Base-by-base conservation (phyloP, 2,113 vertebrate genomes). In the Campylorhamphus procurvoides region DNA sequence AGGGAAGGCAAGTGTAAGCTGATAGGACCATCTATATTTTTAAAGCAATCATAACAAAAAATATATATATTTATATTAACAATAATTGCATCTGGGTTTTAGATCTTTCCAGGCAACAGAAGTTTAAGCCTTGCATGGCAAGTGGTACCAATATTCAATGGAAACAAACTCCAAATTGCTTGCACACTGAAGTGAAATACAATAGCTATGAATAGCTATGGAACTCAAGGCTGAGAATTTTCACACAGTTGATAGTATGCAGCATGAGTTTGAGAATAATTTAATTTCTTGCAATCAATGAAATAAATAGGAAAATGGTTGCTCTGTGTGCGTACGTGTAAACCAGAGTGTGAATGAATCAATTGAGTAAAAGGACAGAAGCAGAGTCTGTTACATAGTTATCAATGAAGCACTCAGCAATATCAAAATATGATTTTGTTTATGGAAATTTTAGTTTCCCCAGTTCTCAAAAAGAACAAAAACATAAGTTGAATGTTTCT, bases 81-180 rank as follows among this genome's bases (percentile, higher is more conserved):
- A 89, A 27, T 64, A 75, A 77, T 92, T 95, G 42, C 16, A 40
- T 80, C 55, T 85, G 37, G 3, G 18, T 96, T 97, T 88, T 42
- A 96, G 85, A 22, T 75, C 56, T 97, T 73, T 88, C 60, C 71
- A 79, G 53, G 73, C 13, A 84, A 35, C 53, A 60, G 6, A 58
- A 14, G 2, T 64, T 94, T 56, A 94, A 94, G 58, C 49, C 73
- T 75, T 92, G 33, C 78, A 33, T 89, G 91, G 78, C 71, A 96
- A 96, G 47, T 84, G 42, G 55, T 64, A 89, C 14, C 37, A 77
- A 14, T 52, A 83, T 49, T 93, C 5, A 1, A 29, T 81, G 60
- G 27, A 47, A 94, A 95, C 37, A 37, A 93, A 81, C 46, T 86
- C 52, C 87, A 92, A 87, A 68, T 81, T 72, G 44, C 78, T 78